These are phyloP conservation scores for Naso thynnoides DNA, from an alignment of 2,797 vertebrate species.

Conservation along the genomic window DNA sequence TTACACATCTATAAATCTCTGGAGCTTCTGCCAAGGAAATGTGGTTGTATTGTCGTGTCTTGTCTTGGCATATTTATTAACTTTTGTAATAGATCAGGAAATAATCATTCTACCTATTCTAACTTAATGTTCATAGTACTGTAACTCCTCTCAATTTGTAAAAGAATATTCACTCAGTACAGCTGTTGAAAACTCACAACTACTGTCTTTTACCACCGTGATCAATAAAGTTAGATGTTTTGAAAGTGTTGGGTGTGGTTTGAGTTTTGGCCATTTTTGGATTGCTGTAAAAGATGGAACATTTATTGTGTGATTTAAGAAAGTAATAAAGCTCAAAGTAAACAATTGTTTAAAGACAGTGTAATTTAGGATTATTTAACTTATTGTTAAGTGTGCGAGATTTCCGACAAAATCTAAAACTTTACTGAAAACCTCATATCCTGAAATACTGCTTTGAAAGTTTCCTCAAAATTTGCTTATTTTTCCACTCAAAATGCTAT, in stretches of 20 bases:
- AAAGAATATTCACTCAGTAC: constrained; percentile 51
- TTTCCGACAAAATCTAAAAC: not conserved
- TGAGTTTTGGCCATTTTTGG: constrained; percentile 35
- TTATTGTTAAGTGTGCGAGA: not conserved
- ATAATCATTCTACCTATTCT: constrained; percentile 60
- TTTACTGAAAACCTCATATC: not conserved
- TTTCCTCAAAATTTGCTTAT: not conserved
- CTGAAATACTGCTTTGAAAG: not conserved
- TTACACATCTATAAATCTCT: constrained; percentile 46
- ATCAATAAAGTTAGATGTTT: constrained; percentile 88
- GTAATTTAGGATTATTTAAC: not conserved
- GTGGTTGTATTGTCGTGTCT: constrained; percentile 46
- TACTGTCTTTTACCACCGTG: constrained; percentile 82
- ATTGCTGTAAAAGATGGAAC: not conserved
- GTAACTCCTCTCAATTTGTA: constrained; percentile 63
- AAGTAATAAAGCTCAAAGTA: not conserved
- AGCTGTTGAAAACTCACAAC: constrained; percentile 57
- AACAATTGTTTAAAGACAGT: not conserved
- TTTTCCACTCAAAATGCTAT: not conserved
- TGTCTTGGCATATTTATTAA: constrained; percentile 62
- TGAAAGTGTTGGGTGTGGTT: constrained; percentile 63
- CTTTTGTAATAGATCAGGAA: constrained; percentile 63
- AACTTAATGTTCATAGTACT: constrained; percentile 60
- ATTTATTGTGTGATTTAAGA: not conserved
- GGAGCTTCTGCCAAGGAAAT: constrained; percentile 39